Percentiles rank a stretch among this genome's conserved stretches.
phyloP scores from a whole-genome alignment of 2,888 invertebrate genomes.

The Orchesellides sinensis region DNA sequence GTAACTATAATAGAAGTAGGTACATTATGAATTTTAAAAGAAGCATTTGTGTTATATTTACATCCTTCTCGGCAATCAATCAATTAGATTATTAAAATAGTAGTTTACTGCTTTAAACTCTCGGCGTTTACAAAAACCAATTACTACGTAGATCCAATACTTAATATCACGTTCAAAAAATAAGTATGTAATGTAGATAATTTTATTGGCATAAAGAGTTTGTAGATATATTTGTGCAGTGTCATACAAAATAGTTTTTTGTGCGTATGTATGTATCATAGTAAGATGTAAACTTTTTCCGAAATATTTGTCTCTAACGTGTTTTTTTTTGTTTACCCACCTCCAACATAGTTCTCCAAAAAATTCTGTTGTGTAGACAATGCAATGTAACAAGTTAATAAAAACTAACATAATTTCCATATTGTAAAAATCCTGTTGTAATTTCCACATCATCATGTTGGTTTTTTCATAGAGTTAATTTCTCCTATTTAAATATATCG shows the following conservation, averaged over 20 bases:
- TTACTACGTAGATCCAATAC: not conserved
- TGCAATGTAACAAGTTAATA: slow-evolving; percentile 56
- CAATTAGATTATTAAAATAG: not conserved
- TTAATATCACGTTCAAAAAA: not conserved
- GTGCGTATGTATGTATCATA: not conserved
- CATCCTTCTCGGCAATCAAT: slow-evolving; percentile 8
- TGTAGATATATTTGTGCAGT: not conserved
- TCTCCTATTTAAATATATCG: slow-evolving; percentile 6
- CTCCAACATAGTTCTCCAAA: slow-evolving; percentile 9
- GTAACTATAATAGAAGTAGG: not conserved
- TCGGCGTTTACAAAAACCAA: not conserved
- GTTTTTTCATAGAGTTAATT: not conserved
- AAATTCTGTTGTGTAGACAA: slow-evolving; percentile 54
- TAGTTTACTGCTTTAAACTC: not conserved
- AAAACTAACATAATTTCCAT: slow-evolving; percentile 34
- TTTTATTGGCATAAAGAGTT: too few relatives aligned
- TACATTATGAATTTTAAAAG: not conserved
- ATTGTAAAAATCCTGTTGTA: not conserved
- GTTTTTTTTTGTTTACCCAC: slow-evolving; percentile 34
- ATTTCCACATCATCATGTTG: not conserved
- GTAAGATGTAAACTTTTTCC: not conserved
- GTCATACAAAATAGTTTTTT: not conserved
- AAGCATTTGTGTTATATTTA: not conserved
- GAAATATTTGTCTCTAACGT: not conserved
- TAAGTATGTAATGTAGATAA: too few relatives aligned